Base-by-base conservation (phyloP, 1,140 invertebrate genomes). In the Arctopsyche grandis region DNA sequence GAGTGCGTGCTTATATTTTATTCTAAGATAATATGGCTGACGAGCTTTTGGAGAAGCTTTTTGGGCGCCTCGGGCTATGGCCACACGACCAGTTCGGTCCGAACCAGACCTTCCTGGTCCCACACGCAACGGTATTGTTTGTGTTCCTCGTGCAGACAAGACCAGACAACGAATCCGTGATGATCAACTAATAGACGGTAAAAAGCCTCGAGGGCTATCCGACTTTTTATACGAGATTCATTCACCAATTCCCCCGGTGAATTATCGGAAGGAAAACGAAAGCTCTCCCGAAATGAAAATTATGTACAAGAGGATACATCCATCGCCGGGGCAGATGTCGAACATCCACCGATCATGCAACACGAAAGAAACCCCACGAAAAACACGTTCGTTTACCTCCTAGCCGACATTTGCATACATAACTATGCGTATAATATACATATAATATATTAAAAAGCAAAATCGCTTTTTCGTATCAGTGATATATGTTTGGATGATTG, bases 41-140 rank as follows among this genome's bases (percentile, higher is more conserved):
- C 76, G n/a, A 66, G 63, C 63, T 66, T 66, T 48, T 43, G 71
- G 79, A 46, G 60, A 46, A 76, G 43, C 43, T 63, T 73, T 46
- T 63, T 29, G 0, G 76, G 56, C 69, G 76, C 79, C 56, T 9
- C 43, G 14, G 56, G 74, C 29, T 24, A 10, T 9, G 56, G 58
- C 74, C 74, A 63, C 56, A 58, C 71, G 71, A 74, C 71, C 71
- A 29, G 69, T 44, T 46, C 24, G 43, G 24, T 66, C 21, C 0
- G 58, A 0, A 60, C 14, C 58, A 60, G 38, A 26, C 69, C 69
- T 38, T 52, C 43, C 44, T 21, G 75, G 38, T 69, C 66, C 71
- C 79, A 60, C 81, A 82, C 81, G 81, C 81, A 82, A 82, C 81
- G 81, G 81, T 82, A 82, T 77, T 69, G 81, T 80, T 82, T 80